Evolutionary conservation across 2,797 vertebrate genomes (phyloP), one percentile per base, ranked within the genome.

Genomic region (Lindbergichthys nudifrons): DNA sequence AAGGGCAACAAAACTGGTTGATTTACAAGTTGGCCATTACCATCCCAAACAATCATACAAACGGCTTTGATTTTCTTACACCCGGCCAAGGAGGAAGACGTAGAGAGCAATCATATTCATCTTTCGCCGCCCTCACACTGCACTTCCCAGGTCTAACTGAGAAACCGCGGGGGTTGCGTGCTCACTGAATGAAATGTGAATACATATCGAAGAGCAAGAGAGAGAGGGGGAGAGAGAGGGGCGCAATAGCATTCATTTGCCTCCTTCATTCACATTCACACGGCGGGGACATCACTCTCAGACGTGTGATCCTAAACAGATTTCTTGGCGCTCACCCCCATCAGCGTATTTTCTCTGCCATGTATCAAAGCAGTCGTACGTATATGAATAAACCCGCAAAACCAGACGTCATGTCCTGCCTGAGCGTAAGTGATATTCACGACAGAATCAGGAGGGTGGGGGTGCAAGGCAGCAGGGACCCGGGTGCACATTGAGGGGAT

Each of bases 251-350:
- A 90, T 92, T 90, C 81, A 92, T 93, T 92, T 89, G 75, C 64
- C 76, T 63, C 66, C 89, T 88, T 89, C 89, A 92, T 93, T 93
- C 90, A 89, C 87, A 93, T 94, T 94, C 92, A 92, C 76, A 26
- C 9, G 30, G 54, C 11, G 47, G 82, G 75, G 81, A 91, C 84
- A 92, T 93, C 73, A 59, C 90, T 92, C 89, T 87, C 72, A 75
- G 80, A 83, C 21, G 78, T 87, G 84, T 82, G 90, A 94, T 93
- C 89, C 88, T 83, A 84, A 93, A 92, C 91, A 87, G 85, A 94
- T 93, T 89, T 87, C 87, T 86, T 75, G 76, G 73, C 70, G 41
- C 88, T 88, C 89, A 61, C 72, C 69, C 84, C 90, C 91, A 93
- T 92, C 91, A 93, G 90, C 76, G 79, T 65, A 88, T 93, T 93